These are phyloP conservation scores for Drosophila yooni DNA, from an alignment of 2,888 invertebrate species.

Conservation along the genomic window DNA sequence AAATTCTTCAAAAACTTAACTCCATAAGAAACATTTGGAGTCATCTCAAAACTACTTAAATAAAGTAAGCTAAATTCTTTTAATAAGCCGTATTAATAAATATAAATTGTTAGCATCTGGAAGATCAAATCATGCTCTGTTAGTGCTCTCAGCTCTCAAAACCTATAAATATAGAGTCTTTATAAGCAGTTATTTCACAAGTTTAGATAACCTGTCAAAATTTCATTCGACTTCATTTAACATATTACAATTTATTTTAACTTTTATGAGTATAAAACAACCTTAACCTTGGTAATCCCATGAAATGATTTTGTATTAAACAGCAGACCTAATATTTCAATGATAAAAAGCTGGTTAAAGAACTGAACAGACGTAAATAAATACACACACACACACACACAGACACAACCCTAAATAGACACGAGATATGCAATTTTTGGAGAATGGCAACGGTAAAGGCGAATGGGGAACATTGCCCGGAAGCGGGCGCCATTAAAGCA, in stretches of 20 bases:
- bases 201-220: neutral
- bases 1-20: neutral
- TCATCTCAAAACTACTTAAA: neutral
- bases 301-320: neutral
- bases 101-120: neutral
- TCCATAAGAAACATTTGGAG: neutral
- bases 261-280: neutral
- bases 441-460: slow-evolving; percentile 22
- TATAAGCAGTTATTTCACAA: neutral
- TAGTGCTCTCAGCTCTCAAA: neutral
- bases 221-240: neutral
- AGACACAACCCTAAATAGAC: neutral
- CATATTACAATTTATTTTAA: neutral
- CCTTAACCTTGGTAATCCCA: neutral
- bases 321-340: neutral
- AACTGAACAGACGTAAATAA: neutral
- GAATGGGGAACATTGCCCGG: slow-evolving; percentile 27
- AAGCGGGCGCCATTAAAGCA: slow-evolving; percentile 67
- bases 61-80: neutral
- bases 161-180: neutral
- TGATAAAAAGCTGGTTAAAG: neutral
- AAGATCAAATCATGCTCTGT: neutral
- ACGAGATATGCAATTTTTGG: slow-evolving; percentile 20
- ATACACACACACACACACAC: neutral
- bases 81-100: neutral